Evolutionary conservation across 2,113 vertebrate genomes (phyloP).

Genomic region (Pyrgilauda ruficollis): DNA sequence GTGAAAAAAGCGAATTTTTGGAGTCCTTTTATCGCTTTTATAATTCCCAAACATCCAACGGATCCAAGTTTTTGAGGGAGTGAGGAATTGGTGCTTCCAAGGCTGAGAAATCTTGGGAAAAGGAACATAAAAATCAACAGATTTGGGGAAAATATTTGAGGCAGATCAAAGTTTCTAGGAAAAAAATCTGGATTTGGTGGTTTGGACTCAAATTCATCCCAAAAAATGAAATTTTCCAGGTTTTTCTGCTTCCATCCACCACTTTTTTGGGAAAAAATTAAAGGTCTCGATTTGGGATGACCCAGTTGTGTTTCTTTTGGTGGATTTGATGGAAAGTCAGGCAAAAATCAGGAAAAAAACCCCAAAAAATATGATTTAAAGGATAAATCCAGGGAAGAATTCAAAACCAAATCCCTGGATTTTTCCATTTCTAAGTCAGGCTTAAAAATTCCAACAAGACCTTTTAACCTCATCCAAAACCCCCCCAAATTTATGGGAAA

Average conservation of each 20-base stretch:
- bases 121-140: accelerated
- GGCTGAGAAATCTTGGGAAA: neutral
- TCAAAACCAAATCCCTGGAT: neutral
- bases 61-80: accelerated
- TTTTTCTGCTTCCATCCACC: neutral
- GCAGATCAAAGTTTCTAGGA: accelerated
- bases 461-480: no score
- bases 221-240: neutral
- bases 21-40: accelerated
- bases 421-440: accelerated
- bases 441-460: neutral
- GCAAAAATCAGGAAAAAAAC: neutral
- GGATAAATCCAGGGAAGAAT: neutral
- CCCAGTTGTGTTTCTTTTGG: neutral
- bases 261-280: neutral
- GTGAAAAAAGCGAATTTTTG: neutral
- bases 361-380: accelerated
- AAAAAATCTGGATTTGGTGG: neutral
- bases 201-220: neutral
- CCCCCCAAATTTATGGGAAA: neutral
- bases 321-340: neutral
- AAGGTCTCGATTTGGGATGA: neutral
- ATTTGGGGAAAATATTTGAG: neutral
- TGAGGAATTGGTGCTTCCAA: neutral
- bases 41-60: accelerated